A percentile compares a stretch with the other conserved stretches of the same genome.
These are phyloP conservation scores for Macaria notata DNA, from an alignment of 2,888 invertebrate species.

Conservation along the genomic window DNA sequence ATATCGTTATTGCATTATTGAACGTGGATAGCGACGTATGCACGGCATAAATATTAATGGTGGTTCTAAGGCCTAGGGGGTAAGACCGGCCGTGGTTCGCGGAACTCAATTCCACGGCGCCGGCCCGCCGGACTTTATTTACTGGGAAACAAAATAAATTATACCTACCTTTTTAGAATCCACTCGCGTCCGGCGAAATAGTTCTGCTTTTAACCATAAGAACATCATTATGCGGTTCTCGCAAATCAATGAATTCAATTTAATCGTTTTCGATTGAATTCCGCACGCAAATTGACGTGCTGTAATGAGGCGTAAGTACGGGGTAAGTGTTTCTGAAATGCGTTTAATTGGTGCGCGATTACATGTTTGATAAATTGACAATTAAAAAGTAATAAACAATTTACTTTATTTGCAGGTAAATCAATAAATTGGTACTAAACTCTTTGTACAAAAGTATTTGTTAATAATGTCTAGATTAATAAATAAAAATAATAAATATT, in stretches of 20 bases:
- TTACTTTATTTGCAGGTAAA: no score
- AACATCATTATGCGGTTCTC: constrained; percentile 28
- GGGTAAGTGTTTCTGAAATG: not conserved
- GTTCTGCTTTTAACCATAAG: constrained; percentile 34
- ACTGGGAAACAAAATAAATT: constrained; percentile 68
- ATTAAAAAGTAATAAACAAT: no score
- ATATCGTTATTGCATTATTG: constrained; percentile 33
- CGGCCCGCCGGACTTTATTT: constrained; percentile 58
- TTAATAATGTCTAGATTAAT: no score
- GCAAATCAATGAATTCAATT: constrained; percentile 24
- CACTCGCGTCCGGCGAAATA: constrained; percentile 42
- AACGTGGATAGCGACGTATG: constrained; percentile 44
- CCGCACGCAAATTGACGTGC: constrained; percentile 17
- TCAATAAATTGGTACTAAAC: no score
- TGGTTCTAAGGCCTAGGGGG: constrained; percentile 58
- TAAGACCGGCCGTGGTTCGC: constrained; percentile 66
- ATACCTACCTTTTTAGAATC: constrained; percentile 61
- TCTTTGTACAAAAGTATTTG: no score
- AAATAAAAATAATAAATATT: no score
- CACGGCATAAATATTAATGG: constrained; percentile 66
- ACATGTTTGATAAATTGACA: no score
- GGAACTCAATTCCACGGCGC: constrained; percentile 72
- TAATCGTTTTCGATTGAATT: constrained; percentile 16
- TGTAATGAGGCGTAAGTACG: not conserved
- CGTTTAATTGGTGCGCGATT: not conserved